Base-by-base conservation (phyloP, 2,113 vertebrate species). In the Myotis davidii region DNA sequence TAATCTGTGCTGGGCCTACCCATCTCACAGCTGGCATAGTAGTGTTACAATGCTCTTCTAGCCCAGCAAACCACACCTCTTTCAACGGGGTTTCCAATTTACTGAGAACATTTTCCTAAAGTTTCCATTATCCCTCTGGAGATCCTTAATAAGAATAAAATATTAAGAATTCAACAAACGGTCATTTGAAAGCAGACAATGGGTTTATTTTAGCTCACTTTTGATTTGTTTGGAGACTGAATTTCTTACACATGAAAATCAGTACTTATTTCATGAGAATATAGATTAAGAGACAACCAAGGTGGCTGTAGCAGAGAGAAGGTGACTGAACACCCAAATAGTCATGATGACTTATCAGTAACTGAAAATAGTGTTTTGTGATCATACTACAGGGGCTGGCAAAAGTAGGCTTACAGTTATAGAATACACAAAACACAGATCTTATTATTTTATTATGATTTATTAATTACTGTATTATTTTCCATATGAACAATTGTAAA, bases 291-390 rank as follows among this genome's bases (percentile, higher is more conserved):
- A 94, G 64, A 93, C 1, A 13, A 91, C 14, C 14, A 78, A 90
- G 50, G 6, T 73, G 74, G 93, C 70, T 87, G 83, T 78, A 95
- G 85, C 27, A 94, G 90, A 88, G 70, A 96, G n/a, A 86, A 94
- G 48, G 18, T 82, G 37, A 61, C 9, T 85, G 39, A 83, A 76
- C 1, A 73, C 84, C 59, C 56, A 74, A 85, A 94, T 23, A 88
- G 39, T 85, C 76, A 85, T 54, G 23, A 72, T 90, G 72, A 95
- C 5, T 69, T 92, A 72, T 5, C 7, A 88, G 52, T 56, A 91
- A 89, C 69, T 70, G 23, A 91, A 93, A 93, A 78, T 59, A 91
- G 34, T 84, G 73, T 64, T 91, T 88, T 73, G 87, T 94, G 45
- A 61, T 84, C 42, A 96, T 45, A 81, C 48, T 83, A n/a, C 29